These are phyloP conservation scores for Petrocephalus sullivani DNA, from an alignment of 2,797 vertebrate genomes.

Conservation along the genomic window DNA sequence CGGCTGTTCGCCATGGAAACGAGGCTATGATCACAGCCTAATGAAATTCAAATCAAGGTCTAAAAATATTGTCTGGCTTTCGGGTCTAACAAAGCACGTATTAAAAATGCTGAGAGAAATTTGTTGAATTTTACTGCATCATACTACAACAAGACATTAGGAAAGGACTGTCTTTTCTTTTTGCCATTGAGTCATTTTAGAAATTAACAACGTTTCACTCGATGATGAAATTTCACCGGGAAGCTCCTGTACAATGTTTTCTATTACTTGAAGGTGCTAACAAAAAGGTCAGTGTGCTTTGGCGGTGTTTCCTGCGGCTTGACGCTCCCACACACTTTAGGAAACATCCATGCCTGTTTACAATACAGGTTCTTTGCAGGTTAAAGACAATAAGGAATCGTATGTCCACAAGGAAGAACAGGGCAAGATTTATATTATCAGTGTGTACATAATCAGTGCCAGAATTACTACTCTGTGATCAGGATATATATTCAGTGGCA, in stretches of 20 bases:
- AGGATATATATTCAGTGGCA: background rate
- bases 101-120: slow-evolving; percentile 1
- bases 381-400: background rate
- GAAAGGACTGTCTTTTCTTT: background rate
- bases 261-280: slow-evolving; percentile 2
- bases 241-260: background rate
- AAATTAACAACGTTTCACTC: background rate
- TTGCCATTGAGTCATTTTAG: background rate
- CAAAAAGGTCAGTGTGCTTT: background rate
- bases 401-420: background rate
- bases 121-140: background rate
- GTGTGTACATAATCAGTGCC: background rate
- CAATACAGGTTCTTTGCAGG: background rate
- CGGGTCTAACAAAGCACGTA: slow-evolving; percentile 40
- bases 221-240: background rate
- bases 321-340: background rate
- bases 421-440: background rate
- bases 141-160: background rate
- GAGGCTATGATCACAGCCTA: slow-evolving; percentile 23
- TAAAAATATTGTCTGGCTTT: slow-evolving; percentile 42
- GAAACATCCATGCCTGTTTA: background rate
- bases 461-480: background rate
- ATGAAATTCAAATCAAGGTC: slow-evolving; percentile 46
- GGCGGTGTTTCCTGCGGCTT: background rate
- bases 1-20: slow-evolving; percentile 35